Conservation (phyloP, 2,888 invertebrate genomes). For the Eupsilia transversa region DNA sequence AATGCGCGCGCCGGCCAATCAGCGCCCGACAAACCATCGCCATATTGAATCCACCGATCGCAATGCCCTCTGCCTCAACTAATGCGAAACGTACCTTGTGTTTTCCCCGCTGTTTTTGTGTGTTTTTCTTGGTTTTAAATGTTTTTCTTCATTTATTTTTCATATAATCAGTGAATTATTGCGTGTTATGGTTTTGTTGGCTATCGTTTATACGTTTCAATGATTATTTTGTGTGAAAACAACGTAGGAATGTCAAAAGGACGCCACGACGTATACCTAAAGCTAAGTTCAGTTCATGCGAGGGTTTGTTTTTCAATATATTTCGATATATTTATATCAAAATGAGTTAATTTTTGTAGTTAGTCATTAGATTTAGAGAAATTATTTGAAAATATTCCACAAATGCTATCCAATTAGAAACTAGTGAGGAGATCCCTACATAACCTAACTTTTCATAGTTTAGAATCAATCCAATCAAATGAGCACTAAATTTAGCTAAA, state of each 20-base stretch:
- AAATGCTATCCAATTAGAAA: constrained; percentile 53
- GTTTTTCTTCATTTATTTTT: constrained; percentile 68
- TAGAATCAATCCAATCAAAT: constrained; percentile 20
- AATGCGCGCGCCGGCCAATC: constrained; percentile 81
- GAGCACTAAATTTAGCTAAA: background rate
- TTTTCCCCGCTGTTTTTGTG: constrained; percentile 84
- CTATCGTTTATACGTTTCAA: constrained; percentile 65
- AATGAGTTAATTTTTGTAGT: constrained; percentile 10
- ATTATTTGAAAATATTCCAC: constrained; percentile 1
- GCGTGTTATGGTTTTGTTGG: constrained; percentile 70
- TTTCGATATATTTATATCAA: constrained; percentile 38
- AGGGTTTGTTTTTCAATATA: constrained; percentile 69
- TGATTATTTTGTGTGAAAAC: constrained; percentile 72
- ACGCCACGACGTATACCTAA: constrained; percentile 76
- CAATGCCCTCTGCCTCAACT: constrained; percentile 84
- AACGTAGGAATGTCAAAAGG: constrained; percentile 71
- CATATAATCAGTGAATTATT: constrained; percentile 76
- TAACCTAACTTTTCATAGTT: constrained; percentile 51
- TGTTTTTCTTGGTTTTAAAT: constrained; percentile 80
- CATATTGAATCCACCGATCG: constrained; percentile 86
- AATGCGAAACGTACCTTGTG: constrained; percentile 79
- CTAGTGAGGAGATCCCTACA: constrained; percentile 22
- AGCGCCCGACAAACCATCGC: constrained; percentile 82
- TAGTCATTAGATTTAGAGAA: background rate
- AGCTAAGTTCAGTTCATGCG: constrained; percentile 82